Evolutionary conservation across 2,113 vertebrate species (phyloP).

Genomic region (Pteruthius melanotis): DNA sequence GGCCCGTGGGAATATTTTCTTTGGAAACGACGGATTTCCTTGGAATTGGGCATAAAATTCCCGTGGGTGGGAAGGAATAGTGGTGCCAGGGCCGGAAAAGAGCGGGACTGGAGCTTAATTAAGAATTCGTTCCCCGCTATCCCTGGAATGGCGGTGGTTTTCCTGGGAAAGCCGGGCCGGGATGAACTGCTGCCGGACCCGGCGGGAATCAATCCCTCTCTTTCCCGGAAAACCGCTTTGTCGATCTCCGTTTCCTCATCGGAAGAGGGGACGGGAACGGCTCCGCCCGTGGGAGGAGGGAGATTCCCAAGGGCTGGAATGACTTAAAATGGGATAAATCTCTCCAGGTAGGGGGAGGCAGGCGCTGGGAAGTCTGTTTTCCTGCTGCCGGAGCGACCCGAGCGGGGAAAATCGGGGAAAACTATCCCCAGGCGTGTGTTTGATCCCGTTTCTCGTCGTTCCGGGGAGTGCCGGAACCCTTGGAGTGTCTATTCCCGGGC

Average conservation of each 20-base stretch:
- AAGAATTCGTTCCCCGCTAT: not conserved
- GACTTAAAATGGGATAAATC: not conserved
- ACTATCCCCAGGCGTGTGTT: accelerated
- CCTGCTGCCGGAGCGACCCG: accelerated
- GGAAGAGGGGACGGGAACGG: not conserved
- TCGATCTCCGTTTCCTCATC: accelerated
- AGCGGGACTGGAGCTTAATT: not conserved
- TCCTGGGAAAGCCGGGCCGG: not conserved
- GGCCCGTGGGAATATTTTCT: accelerated
- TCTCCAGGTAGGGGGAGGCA: not conserved
- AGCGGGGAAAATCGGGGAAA: not conserved
- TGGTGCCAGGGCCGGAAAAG: not conserved
- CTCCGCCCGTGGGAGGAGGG: not conserved
- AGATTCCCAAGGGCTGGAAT: not conserved
- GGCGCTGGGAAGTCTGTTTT: not conserved
- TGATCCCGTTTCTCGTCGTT: accelerated
- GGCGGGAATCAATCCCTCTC: not conserved
- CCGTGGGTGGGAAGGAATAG: no score
- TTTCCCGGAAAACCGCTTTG: not conserved
- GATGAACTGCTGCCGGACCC: not conserved
- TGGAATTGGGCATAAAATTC: not conserved
- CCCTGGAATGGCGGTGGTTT: not conserved
- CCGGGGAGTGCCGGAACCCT: accelerated
- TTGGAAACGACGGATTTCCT: not conserved
- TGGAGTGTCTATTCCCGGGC: accelerated